A percentile compares a stretch with the other conserved stretches of the same genome.
Conservation (phyloP, 2,888 invertebrate genomes). For the Athalia cordata region DNA sequence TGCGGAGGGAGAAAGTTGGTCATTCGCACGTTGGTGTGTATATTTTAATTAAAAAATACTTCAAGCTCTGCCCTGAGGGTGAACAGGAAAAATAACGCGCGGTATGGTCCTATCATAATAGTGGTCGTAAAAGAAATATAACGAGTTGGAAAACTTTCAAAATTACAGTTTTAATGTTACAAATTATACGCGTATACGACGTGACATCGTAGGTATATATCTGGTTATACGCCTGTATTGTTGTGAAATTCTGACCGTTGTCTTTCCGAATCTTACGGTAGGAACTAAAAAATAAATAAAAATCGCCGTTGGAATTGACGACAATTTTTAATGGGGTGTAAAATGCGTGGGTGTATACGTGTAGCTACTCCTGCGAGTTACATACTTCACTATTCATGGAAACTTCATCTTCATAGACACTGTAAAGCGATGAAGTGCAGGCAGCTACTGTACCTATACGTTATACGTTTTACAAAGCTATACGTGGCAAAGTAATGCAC, state of each 20-base stretch:
- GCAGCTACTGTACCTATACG: not conserved
- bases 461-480: too few relatives aligned
- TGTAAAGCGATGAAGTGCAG: not conserved
- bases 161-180: conserved; percentile 27
- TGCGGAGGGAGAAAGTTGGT: not conserved
- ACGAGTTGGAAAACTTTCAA: conserved; percentile 29
- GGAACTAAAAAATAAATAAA: too few relatives aligned
- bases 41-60: conserved; percentile 37
- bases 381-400: conserved; percentile 34
- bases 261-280: not conserved
- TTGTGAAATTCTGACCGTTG: not conserved
- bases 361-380: not conserved
- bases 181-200: conserved; percentile 6
- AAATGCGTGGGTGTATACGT: conserved; percentile 11
- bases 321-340: not conserved
- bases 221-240: not conserved
- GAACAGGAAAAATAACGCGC: not conserved
- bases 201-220: not conserved
- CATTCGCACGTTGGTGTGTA: not conserved
- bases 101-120: not conserved
- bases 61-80: conserved; percentile 12
- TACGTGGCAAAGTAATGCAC: conserved; percentile 35
- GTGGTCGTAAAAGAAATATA: conserved; percentile 18
- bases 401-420: conserved; percentile 7
- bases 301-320: too few relatives aligned